Evolutionary conservation across 2,888 invertebrate genomes (phyloP).

Genomic region (Cephus pulcher): DNA sequence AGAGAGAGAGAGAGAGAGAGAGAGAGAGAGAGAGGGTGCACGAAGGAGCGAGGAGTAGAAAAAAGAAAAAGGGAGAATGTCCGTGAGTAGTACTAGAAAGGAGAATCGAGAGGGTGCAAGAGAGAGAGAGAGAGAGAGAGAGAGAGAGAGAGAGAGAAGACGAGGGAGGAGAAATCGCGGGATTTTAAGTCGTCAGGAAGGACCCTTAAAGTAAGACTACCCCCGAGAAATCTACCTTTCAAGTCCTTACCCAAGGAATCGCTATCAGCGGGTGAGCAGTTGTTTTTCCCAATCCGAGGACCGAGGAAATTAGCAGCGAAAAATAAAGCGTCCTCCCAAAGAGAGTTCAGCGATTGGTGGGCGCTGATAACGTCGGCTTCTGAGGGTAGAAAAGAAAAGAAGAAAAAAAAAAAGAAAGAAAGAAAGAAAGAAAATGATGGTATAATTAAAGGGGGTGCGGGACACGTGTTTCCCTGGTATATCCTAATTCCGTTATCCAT

Average conservation of each 20-base stretch:
- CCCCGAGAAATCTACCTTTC: background rate
- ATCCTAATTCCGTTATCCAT: background rate
- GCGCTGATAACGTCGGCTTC: background rate
- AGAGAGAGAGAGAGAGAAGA: slow-evolving; percentile 7
- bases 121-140: background rate
- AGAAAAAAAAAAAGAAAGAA: background rate
- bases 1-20: slow-evolving; percentile 13
- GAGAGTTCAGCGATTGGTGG: background rate
- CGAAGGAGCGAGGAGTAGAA: background rate
- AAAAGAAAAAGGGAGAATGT: background rate
- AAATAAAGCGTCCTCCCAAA: slow-evolving; percentile 16
- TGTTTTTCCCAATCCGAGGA: slow-evolving; percentile 48
- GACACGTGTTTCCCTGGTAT: background rate
- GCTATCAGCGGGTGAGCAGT: slow-evolving; percentile 50
- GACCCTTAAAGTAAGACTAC: slow-evolving; percentile 6
- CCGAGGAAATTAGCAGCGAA: slow-evolving; percentile 50
- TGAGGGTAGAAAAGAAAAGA: background rate
- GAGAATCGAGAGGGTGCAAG: background rate
- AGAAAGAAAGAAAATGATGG: background rate
- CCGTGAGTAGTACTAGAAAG: background rate
- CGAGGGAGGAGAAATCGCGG: slow-evolving; percentile 29
- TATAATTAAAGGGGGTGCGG: background rate
- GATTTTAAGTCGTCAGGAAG: slow-evolving; percentile 28
- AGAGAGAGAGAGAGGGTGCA: slow-evolving; percentile 9
- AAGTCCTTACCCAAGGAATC: slow-evolving; percentile 9